Conservation (phyloP, 2,797 vertebrate genomes). For the Morelia viridis region DNA sequence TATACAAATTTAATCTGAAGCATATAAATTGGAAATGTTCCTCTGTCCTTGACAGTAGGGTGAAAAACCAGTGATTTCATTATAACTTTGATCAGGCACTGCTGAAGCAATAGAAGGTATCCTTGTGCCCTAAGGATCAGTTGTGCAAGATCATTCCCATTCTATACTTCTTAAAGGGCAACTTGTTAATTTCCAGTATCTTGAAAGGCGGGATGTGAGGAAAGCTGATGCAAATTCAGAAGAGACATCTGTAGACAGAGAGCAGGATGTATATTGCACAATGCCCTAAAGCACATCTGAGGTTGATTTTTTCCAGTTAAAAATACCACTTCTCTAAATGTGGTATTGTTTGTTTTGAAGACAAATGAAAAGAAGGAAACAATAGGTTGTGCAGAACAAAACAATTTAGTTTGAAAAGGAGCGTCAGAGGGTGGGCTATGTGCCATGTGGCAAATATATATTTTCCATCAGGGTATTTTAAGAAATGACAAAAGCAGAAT, state of each 20-base stretch:
- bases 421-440: constrained; percentile 48
- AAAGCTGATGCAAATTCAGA: constrained; percentile 36
- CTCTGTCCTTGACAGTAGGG: background rate
- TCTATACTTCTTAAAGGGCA: constrained; percentile 33
- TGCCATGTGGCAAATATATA: constrained; percentile 57
- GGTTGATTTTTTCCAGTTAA: constrained; percentile 57
- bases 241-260: constrained; percentile 59
- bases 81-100: background rate
- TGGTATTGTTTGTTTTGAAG: constrained; percentile 63
- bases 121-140: background rate
- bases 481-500: constrained; percentile 50
- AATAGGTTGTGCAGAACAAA: constrained; percentile 63
- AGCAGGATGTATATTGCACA: constrained; percentile 47
- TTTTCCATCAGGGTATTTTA: constrained; percentile 60
- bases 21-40: background rate
- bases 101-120: background rate
- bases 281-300: constrained; percentile 46
- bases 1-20: background rate
- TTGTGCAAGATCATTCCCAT: constrained; percentile 6
- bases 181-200: constrained; percentile 46
- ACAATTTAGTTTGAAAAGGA: constrained; percentile 65
- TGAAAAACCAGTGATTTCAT: background rate
- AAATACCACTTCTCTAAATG: constrained; percentile 62
- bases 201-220: constrained; percentile 26
- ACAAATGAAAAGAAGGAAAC: constrained; percentile 61